Percentiles rank a stretch among this genome's conserved stretches.
phyloP scores from a whole-genome alignment of 1,140 invertebrate species.

The Brachionus angularis region DNA sequence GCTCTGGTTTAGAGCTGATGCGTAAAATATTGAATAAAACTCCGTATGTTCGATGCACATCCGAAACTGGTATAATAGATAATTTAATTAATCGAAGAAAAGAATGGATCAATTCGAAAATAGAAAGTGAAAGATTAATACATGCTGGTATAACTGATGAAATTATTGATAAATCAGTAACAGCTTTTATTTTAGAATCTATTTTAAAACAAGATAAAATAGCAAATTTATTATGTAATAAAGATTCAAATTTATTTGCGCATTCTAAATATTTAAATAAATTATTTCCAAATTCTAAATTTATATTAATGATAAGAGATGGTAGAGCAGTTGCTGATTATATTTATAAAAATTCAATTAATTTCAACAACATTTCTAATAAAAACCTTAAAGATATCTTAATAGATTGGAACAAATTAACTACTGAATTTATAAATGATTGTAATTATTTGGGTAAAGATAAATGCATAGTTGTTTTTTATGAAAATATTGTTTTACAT shows the following conservation, averaged over 20 bases:
- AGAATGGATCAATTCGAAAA: constrained; percentile 15
- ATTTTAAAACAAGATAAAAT: constrained; percentile 74
- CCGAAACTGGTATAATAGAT: constrained; percentile 93
- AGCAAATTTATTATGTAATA: constrained; percentile 84
- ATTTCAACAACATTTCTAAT: constrained; percentile 90
- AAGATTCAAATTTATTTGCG: constrained; percentile 93
- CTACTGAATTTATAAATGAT: constrained; percentile 86
- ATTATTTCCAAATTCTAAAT: constrained; percentile 75
- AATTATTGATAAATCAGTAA: constrained; percentile 12
- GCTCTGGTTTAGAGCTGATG: constrained; percentile 92
- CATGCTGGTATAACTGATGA: constrained; percentile 35
- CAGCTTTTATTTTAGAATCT: constrained; percentile 30
- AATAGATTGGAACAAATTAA: constrained; percentile 90
- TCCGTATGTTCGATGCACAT: constrained; percentile 90
- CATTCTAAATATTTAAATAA: constrained; percentile 71
- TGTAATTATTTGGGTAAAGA: constrained; percentile 71
- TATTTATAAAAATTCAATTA: constrained; percentile 88
- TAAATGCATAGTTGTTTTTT: constrained; percentile 82
- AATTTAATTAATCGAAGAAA: constrained; percentile 11
- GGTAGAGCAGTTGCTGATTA: constrained; percentile 95
- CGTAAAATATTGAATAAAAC: constrained; percentile 96
- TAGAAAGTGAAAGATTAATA: constrained; percentile 9
- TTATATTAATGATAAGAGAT: constrained; percentile 95
- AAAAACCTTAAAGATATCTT: constrained; percentile 82
- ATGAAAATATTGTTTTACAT: constrained; percentile 92